These are phyloP conservation scores for Frankliniella fusca DNA, from an alignment of 2,888 invertebrate species.

Conservation along the genomic window DNA sequence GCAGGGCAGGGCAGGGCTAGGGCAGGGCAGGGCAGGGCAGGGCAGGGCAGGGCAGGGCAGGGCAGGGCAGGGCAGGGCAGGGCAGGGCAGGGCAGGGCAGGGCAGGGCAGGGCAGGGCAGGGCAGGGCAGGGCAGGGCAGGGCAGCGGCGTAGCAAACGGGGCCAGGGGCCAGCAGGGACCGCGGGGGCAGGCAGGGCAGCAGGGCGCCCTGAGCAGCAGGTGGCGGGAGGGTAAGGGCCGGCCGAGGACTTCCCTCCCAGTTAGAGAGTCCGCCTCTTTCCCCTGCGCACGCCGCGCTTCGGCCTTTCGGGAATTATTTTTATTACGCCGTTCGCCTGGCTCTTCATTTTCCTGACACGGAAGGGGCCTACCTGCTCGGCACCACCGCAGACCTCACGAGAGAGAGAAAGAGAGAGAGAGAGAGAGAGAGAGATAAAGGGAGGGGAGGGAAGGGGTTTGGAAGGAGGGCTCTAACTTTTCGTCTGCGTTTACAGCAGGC, in stretches of 20 bases:
- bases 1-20: background rate
- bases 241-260: no score
- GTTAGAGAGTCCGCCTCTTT: no score
- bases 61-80: background rate
- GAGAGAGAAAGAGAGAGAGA: no score
- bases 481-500: no score
- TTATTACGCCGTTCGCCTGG: no score
- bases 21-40: background rate
- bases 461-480: no score
- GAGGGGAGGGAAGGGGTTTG: background rate
- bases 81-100: background rate
- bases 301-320: no score
- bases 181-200: background rate
- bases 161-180: background rate
- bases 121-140: background rate
- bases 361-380: no score
- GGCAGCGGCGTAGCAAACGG: background rate
- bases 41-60: background rate
- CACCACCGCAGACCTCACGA: no score
- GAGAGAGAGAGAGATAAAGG: no score
- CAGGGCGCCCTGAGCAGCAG: background rate
- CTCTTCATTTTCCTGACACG: no score
- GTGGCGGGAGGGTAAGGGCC: background rate
- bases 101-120: background rate
- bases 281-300: no score